Percentiles rank a stretch among this genome's conserved stretches.
Evolutionary conservation across 2,888 invertebrate species (phyloP).

Genomic region (Gandaritis pyraliata): DNA sequence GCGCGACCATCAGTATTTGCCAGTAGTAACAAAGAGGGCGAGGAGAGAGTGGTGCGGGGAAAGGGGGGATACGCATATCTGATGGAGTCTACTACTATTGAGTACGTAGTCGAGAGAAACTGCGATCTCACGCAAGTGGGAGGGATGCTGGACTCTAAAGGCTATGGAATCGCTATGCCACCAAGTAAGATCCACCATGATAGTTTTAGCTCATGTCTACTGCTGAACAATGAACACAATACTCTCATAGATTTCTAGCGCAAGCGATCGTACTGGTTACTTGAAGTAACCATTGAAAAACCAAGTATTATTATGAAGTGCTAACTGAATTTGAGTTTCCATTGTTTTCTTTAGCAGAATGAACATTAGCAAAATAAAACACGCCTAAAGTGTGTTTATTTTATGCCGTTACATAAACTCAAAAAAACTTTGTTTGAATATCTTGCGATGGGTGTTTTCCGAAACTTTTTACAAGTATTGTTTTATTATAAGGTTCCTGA

Average conservation of each 20-base stretch:
- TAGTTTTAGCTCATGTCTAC: too few relatives aligned
- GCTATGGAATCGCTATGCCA: conserved; percentile 97
- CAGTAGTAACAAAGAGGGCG: conserved; percentile 93
- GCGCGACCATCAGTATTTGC: conserved; percentile 95
- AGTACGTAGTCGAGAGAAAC: conserved; percentile 95
- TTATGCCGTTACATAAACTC: too few relatives aligned
- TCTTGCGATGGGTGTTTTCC: neutral
- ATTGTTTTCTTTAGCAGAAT: too few relatives aligned
- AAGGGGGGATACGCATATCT: conserved; percentile 97
- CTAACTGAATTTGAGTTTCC: too few relatives aligned
- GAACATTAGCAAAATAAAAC: too few relatives aligned
- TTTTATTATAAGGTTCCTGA: neutral
- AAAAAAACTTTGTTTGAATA: neutral
- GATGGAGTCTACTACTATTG: conserved; percentile 98
- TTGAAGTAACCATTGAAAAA: too few relatives aligned
- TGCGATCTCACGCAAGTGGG: conserved; percentile 97
- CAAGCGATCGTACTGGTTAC: too few relatives aligned
- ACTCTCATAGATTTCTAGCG: too few relatives aligned
- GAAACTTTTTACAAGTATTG: conserved; percentile 1
- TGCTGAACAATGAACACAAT: too few relatives aligned
- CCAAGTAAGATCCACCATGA: conserved; percentile 86
- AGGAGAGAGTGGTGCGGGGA: conserved; percentile 93
- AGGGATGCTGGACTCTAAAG: conserved; percentile 96
- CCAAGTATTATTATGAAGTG: too few relatives aligned
- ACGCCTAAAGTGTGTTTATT: too few relatives aligned